A percentile compares a stretch with the other conserved stretches of the same genome.
Conservation (phyloP, 2,113 vertebrate genomes). For the Hassar affinis region DNA sequence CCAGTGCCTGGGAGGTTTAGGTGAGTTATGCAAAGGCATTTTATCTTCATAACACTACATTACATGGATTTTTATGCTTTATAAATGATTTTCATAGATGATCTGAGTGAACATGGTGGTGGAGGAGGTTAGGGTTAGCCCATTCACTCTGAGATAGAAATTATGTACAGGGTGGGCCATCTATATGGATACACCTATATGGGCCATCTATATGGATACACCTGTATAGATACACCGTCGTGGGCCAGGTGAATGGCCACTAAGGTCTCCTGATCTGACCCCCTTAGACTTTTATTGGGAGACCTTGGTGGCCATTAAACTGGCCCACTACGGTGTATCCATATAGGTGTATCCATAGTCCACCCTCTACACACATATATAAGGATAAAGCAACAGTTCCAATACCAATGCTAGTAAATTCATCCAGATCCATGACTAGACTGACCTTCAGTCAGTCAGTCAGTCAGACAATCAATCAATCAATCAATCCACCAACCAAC, state of each 20-base stretch:
- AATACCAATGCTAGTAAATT: background rate
- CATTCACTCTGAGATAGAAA: background rate
- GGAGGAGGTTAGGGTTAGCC: background rate
- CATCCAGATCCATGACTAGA: background rate
- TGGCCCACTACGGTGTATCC: no score
- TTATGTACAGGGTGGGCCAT: background rate
- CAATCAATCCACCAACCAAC: background rate
- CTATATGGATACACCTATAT: no score
- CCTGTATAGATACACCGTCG: no score
- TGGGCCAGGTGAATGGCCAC: no score
- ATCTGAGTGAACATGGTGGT: background rate
- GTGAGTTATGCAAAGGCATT: constrained; percentile 50
- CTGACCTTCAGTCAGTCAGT: background rate
- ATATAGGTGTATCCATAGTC: no score
- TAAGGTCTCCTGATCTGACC: no score
- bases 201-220: no score
- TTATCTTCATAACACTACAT: background rate
- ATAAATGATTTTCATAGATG: background rate
- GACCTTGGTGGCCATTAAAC: no score
- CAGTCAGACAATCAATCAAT: no score
- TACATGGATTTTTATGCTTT: background rate
- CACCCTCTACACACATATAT: background rate
- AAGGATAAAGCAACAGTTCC: background rate
- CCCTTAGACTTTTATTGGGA: no score
- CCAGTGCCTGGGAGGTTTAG: constrained; percentile 56